These are phyloP conservation scores for Plecotus auritus DNA, from an alignment of 2,113 vertebrate genomes.

Conservation along the genomic window DNA sequence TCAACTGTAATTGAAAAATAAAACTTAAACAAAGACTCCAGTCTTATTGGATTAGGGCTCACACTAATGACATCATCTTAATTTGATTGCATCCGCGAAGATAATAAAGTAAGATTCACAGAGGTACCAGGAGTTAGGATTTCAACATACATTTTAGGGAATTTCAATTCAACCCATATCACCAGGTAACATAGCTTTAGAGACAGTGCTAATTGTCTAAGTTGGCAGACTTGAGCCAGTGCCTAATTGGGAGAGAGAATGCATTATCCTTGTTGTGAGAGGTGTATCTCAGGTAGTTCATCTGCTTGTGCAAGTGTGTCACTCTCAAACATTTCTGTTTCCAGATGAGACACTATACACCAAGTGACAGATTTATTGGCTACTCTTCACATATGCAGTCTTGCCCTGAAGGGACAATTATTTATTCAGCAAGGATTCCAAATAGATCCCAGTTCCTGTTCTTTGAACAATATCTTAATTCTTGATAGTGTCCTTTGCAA, in stretches of 20 bases:
- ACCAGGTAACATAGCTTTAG: background rate
- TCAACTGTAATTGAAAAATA: background rate
- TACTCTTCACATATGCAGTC: background rate
- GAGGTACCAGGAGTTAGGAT: background rate
- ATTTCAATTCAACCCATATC: background rate
- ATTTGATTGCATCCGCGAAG: background rate
- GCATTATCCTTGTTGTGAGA: background rate
- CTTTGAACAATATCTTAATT: background rate
- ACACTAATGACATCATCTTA: background rate
- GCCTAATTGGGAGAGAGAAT: background rate
- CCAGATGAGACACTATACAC: background rate
- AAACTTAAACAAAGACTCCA: background rate
- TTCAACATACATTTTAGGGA: background rate
- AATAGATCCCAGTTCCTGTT: background rate
- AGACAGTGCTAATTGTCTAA: background rate
- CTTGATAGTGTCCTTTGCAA: background rate
- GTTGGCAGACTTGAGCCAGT: background rate
- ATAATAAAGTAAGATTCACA: background rate
- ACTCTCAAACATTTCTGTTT: background rate
- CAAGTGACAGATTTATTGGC: background rate
- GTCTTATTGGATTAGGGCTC: background rate
- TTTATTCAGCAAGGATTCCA: background rate
- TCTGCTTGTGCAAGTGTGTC: background rate
- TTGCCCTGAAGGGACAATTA: background rate
- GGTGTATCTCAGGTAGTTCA: background rate